phyloP scores from a whole-genome alignment of 2,113 vertebrate species.

The Malurus elegans region DNA sequence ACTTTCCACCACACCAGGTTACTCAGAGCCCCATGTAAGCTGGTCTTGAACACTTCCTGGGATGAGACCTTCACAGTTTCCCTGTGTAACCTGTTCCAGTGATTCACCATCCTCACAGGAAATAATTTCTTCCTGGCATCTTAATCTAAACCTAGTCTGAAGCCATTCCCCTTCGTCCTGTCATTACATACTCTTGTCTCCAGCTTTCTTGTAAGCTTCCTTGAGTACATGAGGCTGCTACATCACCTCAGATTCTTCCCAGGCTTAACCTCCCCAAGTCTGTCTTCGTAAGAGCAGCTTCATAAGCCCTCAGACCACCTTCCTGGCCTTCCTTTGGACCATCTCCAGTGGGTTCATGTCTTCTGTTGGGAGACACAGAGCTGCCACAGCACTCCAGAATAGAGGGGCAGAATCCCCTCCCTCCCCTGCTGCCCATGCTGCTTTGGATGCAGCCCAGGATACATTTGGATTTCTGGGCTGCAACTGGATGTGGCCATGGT shows the following conservation, averaged over 20 bases:
- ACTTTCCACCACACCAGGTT: not conserved
- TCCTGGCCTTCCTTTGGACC: not conserved
- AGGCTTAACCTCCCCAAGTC: not conserved
- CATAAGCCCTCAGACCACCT: not conserved
- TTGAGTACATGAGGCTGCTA: not conserved
- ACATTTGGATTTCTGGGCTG: not conserved
- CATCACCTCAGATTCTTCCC: not conserved
- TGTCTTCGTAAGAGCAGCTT: not conserved
- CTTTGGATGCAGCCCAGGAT: not conserved
- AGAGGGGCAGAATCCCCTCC: not conserved
- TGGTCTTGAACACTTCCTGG: not conserved
- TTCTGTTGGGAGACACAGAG: not conserved
- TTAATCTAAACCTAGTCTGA: not conserved
- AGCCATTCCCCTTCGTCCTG: not conserved
- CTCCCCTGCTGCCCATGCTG: fast-evolving
- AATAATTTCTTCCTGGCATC: not conserved
- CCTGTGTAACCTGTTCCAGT: not conserved
- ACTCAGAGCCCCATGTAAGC: not conserved
- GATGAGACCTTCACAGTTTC: not conserved
- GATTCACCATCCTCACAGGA: not conserved
- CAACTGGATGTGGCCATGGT: not conserved
- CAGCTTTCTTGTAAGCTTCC: not conserved
- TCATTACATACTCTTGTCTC: not conserved
- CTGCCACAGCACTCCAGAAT: not conserved
- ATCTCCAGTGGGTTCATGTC: not conserved